Evolutionary conservation across 2,113 vertebrate species (phyloP).

Genomic region (Seriola quinqueradiata): DNA sequence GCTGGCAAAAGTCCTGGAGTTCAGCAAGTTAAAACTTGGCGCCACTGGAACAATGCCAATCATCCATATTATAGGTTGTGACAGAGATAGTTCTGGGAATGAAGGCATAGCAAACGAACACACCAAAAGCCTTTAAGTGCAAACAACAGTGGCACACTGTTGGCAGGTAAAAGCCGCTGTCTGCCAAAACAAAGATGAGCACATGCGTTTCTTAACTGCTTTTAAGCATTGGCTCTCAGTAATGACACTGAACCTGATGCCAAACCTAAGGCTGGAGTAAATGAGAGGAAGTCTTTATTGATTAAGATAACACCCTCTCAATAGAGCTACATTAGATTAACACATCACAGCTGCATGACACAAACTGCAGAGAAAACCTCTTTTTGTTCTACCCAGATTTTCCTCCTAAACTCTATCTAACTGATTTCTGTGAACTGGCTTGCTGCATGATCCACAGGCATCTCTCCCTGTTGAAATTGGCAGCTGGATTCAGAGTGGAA

Average conservation of each 20-base stretch:
- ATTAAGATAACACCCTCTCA: neutral
- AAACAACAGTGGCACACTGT: constrained; percentile 33
- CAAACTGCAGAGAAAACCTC: neutral
- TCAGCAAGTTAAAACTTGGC: constrained; percentile 53
- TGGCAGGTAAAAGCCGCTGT: constrained; percentile 22
- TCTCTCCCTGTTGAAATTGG: constrained; percentile 31
- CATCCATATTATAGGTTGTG: constrained; percentile 45
- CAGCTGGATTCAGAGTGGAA: constrained; percentile 15
- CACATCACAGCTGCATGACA: constrained; percentile 11
- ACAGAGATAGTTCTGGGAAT: constrained; percentile 54
- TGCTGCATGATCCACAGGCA: constrained; percentile 21
- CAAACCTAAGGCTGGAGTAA: constrained; percentile 16
- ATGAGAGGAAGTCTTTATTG: constrained; percentile 12
- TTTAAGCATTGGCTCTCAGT: constrained; percentile 29
- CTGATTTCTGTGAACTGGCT: constrained; percentile 10
- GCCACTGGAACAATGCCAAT: constrained; percentile 52
- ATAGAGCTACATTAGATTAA: neutral
- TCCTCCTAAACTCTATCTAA: neutral
- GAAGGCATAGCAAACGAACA: constrained; percentile 25
- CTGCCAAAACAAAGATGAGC: constrained; percentile 33
- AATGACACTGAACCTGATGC: constrained; percentile 12
- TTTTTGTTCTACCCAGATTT: neutral
- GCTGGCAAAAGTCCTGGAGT: constrained; percentile 69
- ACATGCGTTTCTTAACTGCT: constrained; percentile 31
- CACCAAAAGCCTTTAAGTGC: constrained; percentile 5